These are phyloP conservation scores for Drosophila prosaltans DNA, from an alignment of 1,140 invertebrate genomes.

Conservation along the genomic window DNA sequence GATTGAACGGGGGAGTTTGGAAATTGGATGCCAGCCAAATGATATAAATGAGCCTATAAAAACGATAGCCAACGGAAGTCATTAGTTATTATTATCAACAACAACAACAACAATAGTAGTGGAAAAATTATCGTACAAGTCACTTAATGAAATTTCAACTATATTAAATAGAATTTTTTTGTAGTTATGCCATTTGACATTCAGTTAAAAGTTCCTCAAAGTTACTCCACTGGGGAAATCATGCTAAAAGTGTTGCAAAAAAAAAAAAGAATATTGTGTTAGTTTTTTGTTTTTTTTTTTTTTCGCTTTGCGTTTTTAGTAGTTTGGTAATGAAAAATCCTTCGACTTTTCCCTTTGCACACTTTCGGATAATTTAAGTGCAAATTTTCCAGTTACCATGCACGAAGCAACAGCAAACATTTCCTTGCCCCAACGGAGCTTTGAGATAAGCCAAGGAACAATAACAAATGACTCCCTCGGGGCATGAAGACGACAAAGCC, in stretches of 20 bases:
- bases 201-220: conserved; percentile 9
- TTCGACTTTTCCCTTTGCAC: conserved; percentile 8
- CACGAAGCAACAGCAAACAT: conserved; percentile 5
- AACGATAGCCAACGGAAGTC: conserved; percentile 41
- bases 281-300: neutral
- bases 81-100: conserved; percentile 47
- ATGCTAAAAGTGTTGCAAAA: conserved; percentile 53
- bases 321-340: conserved; percentile 50
- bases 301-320: conserved; percentile 40
- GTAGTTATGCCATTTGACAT: conserved; percentile 29
- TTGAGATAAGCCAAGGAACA: conserved; percentile 61
- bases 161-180: conserved; percentile 2
- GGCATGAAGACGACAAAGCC: conserved; percentile 14
- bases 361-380: conserved; percentile 49
- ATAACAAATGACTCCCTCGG: conserved; percentile 71
- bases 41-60: conserved; percentile 47
- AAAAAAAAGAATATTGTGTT: conserved; percentile 22
- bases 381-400: conserved; percentile 41
- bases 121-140: neutral
- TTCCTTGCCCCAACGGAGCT: conserved; percentile 35
- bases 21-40: conserved; percentile 57
- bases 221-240: conserved; percentile 56
- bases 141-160: conserved; percentile 8
- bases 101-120: neutral
- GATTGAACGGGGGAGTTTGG: neutral